Percentiles rank a stretch among this genome's conserved stretches.
phyloP scores from a whole-genome alignment of 2,797 vertebrate genomes.

The Pelochelys cantorii region DNA sequence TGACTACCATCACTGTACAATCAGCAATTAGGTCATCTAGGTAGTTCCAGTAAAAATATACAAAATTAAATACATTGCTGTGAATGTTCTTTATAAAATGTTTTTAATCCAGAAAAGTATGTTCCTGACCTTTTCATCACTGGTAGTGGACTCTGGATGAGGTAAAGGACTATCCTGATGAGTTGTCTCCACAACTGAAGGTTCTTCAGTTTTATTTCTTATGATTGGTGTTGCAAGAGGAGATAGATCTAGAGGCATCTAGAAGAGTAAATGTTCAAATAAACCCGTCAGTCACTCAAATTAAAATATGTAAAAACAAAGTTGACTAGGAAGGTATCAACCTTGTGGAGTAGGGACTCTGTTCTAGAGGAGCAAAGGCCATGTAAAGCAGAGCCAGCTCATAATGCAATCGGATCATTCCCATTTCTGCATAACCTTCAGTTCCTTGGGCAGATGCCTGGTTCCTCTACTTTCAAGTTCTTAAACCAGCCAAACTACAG shows the following conservation, averaged over 20 bases:
- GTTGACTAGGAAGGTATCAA: neutral
- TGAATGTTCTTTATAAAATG: neutral
- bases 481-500: neutral
- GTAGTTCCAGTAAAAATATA: neutral
- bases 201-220: slow-evolving; percentile 94
- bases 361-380: neutral
- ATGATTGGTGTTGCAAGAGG: slow-evolving; percentile 96
- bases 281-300: neutral
- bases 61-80: neutral
- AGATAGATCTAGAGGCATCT: slow-evolving; percentile 98
- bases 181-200: slow-evolving; percentile 87
- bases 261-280: slow-evolving; percentile 26
- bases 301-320: neutral
- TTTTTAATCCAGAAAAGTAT: slow-evolving; percentile 4
- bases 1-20: neutral
- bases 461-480: neutral
- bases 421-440: neutral
- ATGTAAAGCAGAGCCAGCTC: neutral
- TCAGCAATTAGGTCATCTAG: neutral
- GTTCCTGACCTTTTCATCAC: slow-evolving; percentile 93
- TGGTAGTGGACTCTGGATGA: slow-evolving; percentile 97
- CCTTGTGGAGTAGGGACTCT: neutral
- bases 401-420: neutral
- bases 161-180: slow-evolving; percentile 97
- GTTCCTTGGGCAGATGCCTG: neutral